Conservation (phyloP, 2,797 vertebrate genomes). For the Sebastolobus altivelis region DNA sequence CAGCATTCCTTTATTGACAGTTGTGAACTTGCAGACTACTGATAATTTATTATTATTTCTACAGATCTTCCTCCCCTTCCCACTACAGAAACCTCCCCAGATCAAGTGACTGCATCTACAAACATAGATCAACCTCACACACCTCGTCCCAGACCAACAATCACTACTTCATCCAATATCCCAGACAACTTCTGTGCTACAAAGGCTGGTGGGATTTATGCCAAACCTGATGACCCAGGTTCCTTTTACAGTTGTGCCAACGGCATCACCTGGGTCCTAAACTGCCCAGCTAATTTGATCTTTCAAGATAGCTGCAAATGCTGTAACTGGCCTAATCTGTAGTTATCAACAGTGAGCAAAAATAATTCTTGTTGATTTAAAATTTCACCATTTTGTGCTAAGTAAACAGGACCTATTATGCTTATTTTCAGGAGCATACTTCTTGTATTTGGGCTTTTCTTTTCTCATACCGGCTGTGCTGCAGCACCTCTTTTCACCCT, state of each 20-base stretch:
- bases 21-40: not conserved
- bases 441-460: not conserved
- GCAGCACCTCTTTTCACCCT: not conserved
- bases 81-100: not conserved
- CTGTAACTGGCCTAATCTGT: conserved; percentile 59
- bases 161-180: not conserved
- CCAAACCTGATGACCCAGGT: conserved; percentile 47
- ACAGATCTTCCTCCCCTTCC: conserved; percentile 51
- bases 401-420: too few relatives aligned
- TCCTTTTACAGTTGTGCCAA: conserved; percentile 75
- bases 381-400: not conserved
- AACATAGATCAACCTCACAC: not conserved
- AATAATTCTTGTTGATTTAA: not conserved
- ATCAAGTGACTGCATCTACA: not conserved
- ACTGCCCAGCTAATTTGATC: conserved; percentile 63
- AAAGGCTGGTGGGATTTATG: conserved; percentile 57
- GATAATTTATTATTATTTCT: not conserved
- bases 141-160: conserved; percentile 9
- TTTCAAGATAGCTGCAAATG: conserved; percentile 73
- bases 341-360: not conserved
- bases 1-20: not conserved
- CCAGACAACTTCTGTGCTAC: conserved; percentile 67
- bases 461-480: too few relatives aligned
- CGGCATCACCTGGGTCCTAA: conserved; percentile 44
- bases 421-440: too few relatives aligned